These are phyloP conservation scores for Agrochola circellaris DNA, from an alignment of 2,888 invertebrate species.

Conservation along the genomic window DNA sequence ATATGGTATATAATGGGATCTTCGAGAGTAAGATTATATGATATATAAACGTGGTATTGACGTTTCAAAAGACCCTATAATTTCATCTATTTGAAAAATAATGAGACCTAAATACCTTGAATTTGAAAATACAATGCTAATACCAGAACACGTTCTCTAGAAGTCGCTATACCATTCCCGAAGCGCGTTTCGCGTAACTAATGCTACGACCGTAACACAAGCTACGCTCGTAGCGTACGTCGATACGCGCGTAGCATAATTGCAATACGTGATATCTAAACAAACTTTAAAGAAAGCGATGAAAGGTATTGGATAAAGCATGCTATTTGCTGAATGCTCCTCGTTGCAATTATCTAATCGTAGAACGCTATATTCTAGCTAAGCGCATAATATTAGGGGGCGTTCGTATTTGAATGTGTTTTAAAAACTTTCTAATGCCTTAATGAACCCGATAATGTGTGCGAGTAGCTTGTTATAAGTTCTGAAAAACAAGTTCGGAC, in stretches of 20 bases:
- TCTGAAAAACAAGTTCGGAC: not conserved
- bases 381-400: not conserved
- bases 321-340: not conserved
- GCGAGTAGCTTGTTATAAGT: not conserved
- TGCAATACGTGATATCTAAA: constrained; percentile 10
- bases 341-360: not conserved
- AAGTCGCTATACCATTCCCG: not conserved
- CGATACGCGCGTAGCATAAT: constrained; percentile 16
- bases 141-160: not conserved
- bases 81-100: not conserved
- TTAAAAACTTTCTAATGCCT: not conserved
- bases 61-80: not conserved
- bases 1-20: not conserved
- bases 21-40: not conserved
- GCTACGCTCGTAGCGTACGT: not conserved
- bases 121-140: not conserved
- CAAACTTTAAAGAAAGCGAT: not conserved
- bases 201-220: not conserved
- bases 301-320: not conserved
- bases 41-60: not conserved
- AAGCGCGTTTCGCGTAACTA: not conserved
- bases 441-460: not conserved
- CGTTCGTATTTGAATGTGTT: not conserved
- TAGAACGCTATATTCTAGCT: not conserved
- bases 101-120: not conserved